Evolutionary conservation across 1,140 invertebrate species (phyloP), one percentile per base, ranked within the genome.

Genomic region (Macrobrachium nipponense): DNA sequence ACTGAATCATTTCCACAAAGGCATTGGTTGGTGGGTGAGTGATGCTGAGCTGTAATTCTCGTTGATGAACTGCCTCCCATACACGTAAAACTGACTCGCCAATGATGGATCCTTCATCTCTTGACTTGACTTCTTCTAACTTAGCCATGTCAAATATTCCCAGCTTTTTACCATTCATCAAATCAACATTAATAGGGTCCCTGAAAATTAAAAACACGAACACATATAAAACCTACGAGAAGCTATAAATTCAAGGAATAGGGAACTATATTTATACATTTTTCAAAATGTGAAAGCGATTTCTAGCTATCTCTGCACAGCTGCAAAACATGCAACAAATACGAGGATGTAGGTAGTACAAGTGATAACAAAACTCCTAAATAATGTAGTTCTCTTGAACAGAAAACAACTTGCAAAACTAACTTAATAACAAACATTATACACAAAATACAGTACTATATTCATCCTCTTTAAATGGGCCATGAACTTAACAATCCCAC

Each of bases 1-100:
- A 98, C 75, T 94, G 90, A 81, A 97, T 96, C 94, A 98, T 95
- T 92, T 99, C 96, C 91, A 94, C 95, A 91, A 97, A 98, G 89
- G 95, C 95, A 93, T 99, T 99, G 10, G 92, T 91, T 0, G 98
- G 97, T 11, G 95, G 94, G 91, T 95, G 94, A 7, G 93, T 92
- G 0, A 94, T 91, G 0, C 93, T 90, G 20, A 95, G 70, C 59
- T 75, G 62, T 60, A 87, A 14, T 36, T 88, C 84, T 36, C 85
- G 70, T 18, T n/a, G n/a, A 8, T 72, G 76, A 58, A 78, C 20
- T 0, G 82, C 59, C 76, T 88, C 84, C 89, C 89, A 89, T 5
- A 82, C 78, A 11, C 70, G 66, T 60, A 89, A 79, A 43, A 77
- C 61, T 36, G 83, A 88, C 62, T 59, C 68, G 51, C 62, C n/a